Percentiles rank a stretch among this genome's conserved stretches.
Conservation (phyloP, 2,797 vertebrate genomes). For the Labeo calbasu region DNA sequence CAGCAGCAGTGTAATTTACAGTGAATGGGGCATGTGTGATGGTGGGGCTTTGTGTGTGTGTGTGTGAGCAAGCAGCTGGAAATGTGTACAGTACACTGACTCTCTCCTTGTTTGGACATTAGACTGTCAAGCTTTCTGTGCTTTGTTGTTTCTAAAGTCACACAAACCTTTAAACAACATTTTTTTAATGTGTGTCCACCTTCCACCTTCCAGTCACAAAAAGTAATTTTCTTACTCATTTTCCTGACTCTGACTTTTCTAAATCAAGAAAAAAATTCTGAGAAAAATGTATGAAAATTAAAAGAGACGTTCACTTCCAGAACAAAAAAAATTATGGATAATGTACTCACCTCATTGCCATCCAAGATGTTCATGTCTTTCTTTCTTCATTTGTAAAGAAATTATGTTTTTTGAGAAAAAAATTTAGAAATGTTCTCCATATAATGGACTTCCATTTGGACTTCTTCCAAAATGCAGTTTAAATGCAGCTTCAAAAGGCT, state of each 20-base stretch:
- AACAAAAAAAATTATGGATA: too few relatives aligned
- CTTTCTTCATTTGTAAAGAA: too few relatives aligned
- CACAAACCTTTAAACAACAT: conserved; percentile 3
- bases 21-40: conserved; percentile 15
- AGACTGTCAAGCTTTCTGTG: conserved; percentile 50
- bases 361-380: too few relatives aligned
- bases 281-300: not conserved
- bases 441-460: too few relatives aligned
- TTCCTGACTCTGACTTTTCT: not conserved
- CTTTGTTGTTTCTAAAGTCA: conserved; percentile 56
- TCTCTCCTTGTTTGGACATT: conserved; percentile 60
- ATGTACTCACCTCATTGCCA: too few relatives aligned
- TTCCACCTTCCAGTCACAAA: not conserved
- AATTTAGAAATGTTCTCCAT: too few relatives aligned
- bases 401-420: too few relatives aligned
- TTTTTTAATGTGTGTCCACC: not conserved
- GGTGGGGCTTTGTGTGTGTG: conserved; percentile 8
- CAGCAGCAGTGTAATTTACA: conserved; percentile 2
- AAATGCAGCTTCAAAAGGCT: too few relatives aligned
- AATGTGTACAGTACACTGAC: conserved; percentile 64
- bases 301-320: too few relatives aligned
- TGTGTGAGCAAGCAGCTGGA: conserved; percentile 39
- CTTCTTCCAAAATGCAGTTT: too few relatives aligned
- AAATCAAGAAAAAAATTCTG: not conserved
- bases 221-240: not conserved